Percentiles rank a stretch among this genome's conserved stretches.
phyloP scores from a whole-genome alignment of 2,888 invertebrate genomes.

The Hirtodrosophila cameraria region DNA sequence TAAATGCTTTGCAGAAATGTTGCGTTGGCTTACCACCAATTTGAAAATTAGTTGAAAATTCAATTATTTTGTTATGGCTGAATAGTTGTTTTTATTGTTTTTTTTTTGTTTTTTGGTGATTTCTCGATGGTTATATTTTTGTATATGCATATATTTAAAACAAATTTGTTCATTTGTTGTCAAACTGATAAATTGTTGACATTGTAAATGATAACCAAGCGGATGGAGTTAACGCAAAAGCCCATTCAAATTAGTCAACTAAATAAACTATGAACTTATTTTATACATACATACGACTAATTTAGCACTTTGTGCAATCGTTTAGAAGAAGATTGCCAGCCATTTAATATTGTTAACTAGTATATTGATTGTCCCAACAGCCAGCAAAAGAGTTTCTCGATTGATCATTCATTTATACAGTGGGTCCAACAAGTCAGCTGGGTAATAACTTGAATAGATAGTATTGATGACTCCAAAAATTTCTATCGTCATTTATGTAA shows the following conservation, averaged over 20 bases:
- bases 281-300: no score
- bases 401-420: no score
- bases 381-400: no score
- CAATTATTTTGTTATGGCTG: conserved; percentile 48
- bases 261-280: not conserved
- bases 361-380: no score
- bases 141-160: conserved; percentile 9
- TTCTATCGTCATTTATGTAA: no score
- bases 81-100: conserved; percentile 11
- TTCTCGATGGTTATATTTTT: conserved; percentile 12
- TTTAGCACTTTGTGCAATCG: no score
- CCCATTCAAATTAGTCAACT: not conserved
- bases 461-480: no score
- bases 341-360: no score
- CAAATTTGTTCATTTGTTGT: conserved; percentile 13
- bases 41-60: conserved; percentile 61
- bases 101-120: no score
- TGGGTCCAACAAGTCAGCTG: no score
- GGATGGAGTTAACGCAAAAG: not conserved
- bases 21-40: conserved; percentile 34
- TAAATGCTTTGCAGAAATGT: conserved; percentile 38
- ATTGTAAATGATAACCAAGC: conserved; percentile 4
- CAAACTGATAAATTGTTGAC: conserved; percentile 15
- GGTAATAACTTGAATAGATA: no score
- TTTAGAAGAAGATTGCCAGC: no score